A percentile compares a stretch with the other conserved stretches of the same genome.
phyloP scores from a whole-genome alignment of 1,140 invertebrate genomes.

The Magallana ariakensis region DNA sequence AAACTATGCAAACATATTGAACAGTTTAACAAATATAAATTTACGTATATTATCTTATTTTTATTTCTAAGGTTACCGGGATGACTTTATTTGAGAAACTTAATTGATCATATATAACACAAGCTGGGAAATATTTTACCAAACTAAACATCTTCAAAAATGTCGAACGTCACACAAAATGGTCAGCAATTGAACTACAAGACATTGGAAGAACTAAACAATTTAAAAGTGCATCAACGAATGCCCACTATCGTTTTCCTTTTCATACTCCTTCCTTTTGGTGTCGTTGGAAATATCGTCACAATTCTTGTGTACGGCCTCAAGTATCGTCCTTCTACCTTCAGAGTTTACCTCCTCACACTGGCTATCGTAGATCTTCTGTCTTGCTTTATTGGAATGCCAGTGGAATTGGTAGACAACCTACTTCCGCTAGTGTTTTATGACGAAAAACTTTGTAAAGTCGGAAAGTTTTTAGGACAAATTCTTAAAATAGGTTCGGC shows the following conservation, averaged over 20 bases:
- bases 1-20: too few relatives aligned
- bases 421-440: slow-evolving; percentile 64
- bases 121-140: too few relatives aligned
- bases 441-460: slow-evolving; percentile 66
- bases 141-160: too few relatives aligned
- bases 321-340: slow-evolving; percentile 66
- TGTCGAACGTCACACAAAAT: too few relatives aligned
- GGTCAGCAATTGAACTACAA: too few relatives aligned
- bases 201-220: not conserved
- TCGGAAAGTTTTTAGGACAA: slow-evolving; percentile 66
- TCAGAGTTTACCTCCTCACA: slow-evolving; percentile 67
- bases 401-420: slow-evolving; percentile 66
- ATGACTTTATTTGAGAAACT: too few relatives aligned
- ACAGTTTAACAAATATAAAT: too few relatives aligned
- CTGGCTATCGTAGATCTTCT: slow-evolving; percentile 69
- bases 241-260: slow-evolving; percentile 57
- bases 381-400: slow-evolving; percentile 69
- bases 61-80: too few relatives aligned
- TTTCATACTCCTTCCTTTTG: slow-evolving; percentile 62
- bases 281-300: slow-evolving; percentile 70
- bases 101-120: too few relatives aligned
- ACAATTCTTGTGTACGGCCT: slow-evolving; percentile 70
- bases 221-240: slow-evolving; percentile 19
- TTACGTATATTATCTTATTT: too few relatives aligned
- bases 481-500: slow-evolving; percentile 65